Percentiles rank a stretch among this genome's conserved stretches.
These are phyloP conservation scores for Zoanthus sociatus DNA, from an alignment of 92 coral and sea anemone species.

Conservation along the genomic window DNA sequence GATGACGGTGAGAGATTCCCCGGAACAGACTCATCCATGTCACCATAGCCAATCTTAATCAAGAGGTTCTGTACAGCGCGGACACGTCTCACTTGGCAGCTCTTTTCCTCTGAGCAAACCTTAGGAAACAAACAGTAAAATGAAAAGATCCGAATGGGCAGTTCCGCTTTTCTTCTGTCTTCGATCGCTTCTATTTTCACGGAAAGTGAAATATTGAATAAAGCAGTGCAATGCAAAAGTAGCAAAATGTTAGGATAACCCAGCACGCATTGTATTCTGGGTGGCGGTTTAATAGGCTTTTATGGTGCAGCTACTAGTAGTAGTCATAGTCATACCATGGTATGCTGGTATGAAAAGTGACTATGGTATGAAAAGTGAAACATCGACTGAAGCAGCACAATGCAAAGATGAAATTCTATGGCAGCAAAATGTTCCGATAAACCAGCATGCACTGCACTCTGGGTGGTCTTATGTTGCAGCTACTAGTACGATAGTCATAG, in stretches of 20 bases:
- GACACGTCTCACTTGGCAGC: conserved; percentile 96
- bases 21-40: conserved; percentile 62
- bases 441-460: not conserved
- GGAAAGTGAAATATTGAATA: too few species aligned
- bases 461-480: not conserved
- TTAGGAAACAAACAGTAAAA: not conserved
- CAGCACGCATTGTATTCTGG: not conserved
- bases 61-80: conserved; percentile 89
- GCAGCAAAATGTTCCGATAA: not conserved
- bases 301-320: not conserved
- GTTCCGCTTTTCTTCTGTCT: not conserved
- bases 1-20: conserved; percentile 83
- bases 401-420: too few species aligned
- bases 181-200: not conserved
- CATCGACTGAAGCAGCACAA: too few species aligned
- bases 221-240: too few species aligned
- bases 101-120: conserved; percentile 86
- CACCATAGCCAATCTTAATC: conserved; percentile 83
- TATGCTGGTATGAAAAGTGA: too few species aligned
- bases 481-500: not conserved
- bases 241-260: not conserved
- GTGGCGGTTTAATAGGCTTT: not conserved
- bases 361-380: too few species aligned
- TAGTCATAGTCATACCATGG: too few species aligned
- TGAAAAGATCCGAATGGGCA: too few species aligned